These are phyloP conservation scores for Triops cancriformis DNA, from an alignment of 1,140 invertebrate genomes.

Conservation along the genomic window DNA sequence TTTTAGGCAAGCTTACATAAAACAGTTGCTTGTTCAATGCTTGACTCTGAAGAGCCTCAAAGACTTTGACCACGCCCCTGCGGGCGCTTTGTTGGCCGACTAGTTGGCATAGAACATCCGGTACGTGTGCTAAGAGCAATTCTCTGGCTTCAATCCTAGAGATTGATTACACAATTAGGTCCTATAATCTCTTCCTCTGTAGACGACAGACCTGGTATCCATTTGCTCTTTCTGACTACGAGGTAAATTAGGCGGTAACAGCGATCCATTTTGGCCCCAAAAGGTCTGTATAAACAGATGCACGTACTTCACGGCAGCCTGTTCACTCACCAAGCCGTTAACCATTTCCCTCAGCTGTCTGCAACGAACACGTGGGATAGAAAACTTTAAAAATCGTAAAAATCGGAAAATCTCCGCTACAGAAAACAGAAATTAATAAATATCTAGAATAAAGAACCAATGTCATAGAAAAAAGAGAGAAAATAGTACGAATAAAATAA, in stretches of 20 bases:
- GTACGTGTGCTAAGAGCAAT: constrained; percentile 61
- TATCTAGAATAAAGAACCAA: no score
- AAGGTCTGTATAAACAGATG: constrained; percentile 64
- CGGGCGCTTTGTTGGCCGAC: constrained; percentile 76
- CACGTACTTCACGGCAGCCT: constrained; percentile 81
- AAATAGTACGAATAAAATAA: no score
- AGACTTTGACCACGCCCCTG: constrained; percentile 73
- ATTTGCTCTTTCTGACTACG: constrained; percentile 61
- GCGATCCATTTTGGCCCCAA: constrained; percentile 74
- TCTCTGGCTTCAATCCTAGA: constrained; percentile 50
- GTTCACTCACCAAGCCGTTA: constrained; percentile 75
- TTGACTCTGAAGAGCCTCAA: constrained; percentile 75
- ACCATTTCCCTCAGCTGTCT: constrained; percentile 82
- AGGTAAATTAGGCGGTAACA: constrained; percentile 46
- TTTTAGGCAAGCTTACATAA: constrained; percentile 64
- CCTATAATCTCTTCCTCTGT: constrained; percentile 31
- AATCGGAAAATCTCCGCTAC: no score
- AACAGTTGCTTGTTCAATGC: constrained; percentile 82
- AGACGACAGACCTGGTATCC: constrained; percentile 39
- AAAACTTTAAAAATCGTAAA: neutral
- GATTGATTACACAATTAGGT: constrained; percentile 22
- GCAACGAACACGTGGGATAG: constrained; percentile 32
- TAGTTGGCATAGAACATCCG: constrained; percentile 68
- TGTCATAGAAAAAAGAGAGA: no score
- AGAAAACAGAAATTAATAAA: no score